Base-by-base conservation (phyloP, 2,797 vertebrate genomes). In the Etheostoma perlongum region DNA sequence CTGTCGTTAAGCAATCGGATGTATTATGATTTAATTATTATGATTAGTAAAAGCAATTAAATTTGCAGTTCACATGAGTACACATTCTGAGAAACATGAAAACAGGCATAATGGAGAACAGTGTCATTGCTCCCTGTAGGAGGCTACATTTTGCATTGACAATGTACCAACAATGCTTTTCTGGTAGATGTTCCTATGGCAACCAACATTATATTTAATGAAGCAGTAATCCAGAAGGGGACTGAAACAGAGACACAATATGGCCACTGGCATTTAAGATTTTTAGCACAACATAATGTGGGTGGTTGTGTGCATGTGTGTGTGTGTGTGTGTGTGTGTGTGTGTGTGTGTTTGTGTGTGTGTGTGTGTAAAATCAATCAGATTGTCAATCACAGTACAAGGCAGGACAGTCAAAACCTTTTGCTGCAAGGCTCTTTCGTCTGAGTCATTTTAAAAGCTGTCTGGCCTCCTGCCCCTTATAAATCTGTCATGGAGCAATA, bases 111-210 rank as follows among this genome's bases (percentile, higher is more conserved):
- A 30, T 46, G 53, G 19, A 51, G 72, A 78, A 81, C 30, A 64
- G 40, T 23, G 71, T 71, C 61, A 63, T 14, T 25, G 9, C 47
- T 21, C 42, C 44, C 64, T 79, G 76, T 77, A 30, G 67, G 73
- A 84, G 76, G 72, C 36, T 61, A 53, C 47, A 40, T 19, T 75
- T 80, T 54, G 25, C 27, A 53, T 47, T 72, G 71, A 86, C 81
- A 68, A 21, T 58, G 19, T 36, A 46, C 63, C 2, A 40, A 72
- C 64, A 68, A 73, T 61, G 81, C 53, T n/a, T 88, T 75, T 84
- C 72, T 80, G 77, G 62, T 71, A 63, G 71, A 77, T 44, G 86
- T 93, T 89, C 85, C 91, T 83, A 91, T 92, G 82, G 89, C 72
- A 90, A 92, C 91, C 61, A 57, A 33, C 47, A 82, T 60, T 83